Base-by-base conservation (phyloP, 2,797 vertebrate genomes). In the Catharus ustulatus region DNA sequence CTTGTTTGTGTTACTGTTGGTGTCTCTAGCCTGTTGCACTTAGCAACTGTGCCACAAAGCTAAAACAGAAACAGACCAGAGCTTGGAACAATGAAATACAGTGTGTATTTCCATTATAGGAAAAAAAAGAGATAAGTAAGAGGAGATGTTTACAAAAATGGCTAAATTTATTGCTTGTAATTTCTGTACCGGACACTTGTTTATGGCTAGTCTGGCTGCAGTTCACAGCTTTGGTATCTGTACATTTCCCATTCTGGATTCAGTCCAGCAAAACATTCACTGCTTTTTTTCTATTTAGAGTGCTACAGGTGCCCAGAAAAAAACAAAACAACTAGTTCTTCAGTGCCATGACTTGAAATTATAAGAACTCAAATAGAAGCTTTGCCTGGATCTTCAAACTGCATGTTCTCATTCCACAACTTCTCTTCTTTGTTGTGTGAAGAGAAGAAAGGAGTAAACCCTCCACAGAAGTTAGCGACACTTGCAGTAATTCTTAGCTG, bases 11-110 rank as follows among this genome's bases (percentile, higher is more conserved):
- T 93, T 82, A 82, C 67, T 88, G 74, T 91, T 9, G 9, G 61
- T 94, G 90, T 94, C 87, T 78, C 69, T 91, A 94, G 92, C 85
- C 83, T 90, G 93, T 95, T 96, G 94, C 95, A 86, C 92, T 78
- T 97, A 93, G 93, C 94, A 96, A 96, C 94, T 95, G 93, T 97
- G 96, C 94, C 95, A 95, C 94, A 91, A 93, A 94, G 57, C 88
- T 96, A 88, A 93, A 96, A 94, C 87, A 96, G 87, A 95, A 94
- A 96, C 91, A 95, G 80, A 90, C 85, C 83, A 87, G 94, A 87
- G 74, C 79, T 95, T 66, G 90, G 91, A 94, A 93, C 87, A 95
- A 84, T 91, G 84, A 93, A 96, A 95, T 95, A 89, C 57, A 86
- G 52, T 76, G n/a, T 0, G 2, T 84, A 52, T 95, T 97, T 96